Evolutionary conservation across 2,888 invertebrate genomes (phyloP), one percentile per base, ranked within the genome.

Genomic region (Eledona agricola): DNA sequence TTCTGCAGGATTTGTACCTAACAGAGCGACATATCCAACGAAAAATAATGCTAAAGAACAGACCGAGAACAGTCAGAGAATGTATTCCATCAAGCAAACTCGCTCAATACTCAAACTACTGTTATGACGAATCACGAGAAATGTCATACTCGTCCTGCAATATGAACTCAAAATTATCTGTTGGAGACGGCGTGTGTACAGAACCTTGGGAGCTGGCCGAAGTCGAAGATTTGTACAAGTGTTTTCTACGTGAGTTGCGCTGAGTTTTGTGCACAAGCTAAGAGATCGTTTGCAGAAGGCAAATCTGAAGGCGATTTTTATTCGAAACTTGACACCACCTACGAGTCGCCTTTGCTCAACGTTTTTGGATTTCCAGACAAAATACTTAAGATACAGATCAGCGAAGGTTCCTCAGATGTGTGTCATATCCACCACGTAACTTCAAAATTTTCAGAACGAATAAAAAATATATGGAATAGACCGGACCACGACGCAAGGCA

Each of bases 1-100:
- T 23, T 51, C 69, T 64, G 59, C 64, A 74, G 74, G 66, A 68
- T 32, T 63, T 74, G 29, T 66, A 64, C 60, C 63, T 62, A 28
- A 64, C 58, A 55, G 65, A 66, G 59, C 46, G 55, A 22, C 62
- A 69, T 57, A 58, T 72, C 51, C 59, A 65, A 58, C 57, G 60
- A 51, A 55, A 70, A 59, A 55, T 59, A 53, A 64, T 68, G 58
- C 73, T 66, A 60, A 64, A 63, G 60, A 61, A 61, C 56, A 65
- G 66, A 54, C 70, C 75, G 17, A 74, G 78, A 67, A 81, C 80
- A 56, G 86, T 85, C 19, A 81, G 80, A 67, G 84, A 86, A 66
- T 80, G 82, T 34, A 86, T 87, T 64, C 86, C 87, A 3, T 77
- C 80, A 57, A 86, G 86, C 54, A 80, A 81, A 76, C 73, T 87